phyloP scores from a whole-genome alignment of 1,140 invertebrate genomes.

The Uloborus diversus region DNA sequence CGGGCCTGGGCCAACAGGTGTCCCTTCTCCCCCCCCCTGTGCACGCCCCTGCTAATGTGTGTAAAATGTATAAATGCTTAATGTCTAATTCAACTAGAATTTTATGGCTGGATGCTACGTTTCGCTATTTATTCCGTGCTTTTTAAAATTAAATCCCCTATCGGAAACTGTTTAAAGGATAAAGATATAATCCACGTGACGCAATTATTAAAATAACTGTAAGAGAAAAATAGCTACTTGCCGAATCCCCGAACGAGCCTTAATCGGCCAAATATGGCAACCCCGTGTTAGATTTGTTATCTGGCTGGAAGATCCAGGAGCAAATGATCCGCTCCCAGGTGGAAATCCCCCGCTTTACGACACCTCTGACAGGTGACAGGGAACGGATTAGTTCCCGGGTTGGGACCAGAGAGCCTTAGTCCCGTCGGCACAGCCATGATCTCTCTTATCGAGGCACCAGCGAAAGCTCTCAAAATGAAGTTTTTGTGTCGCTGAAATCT shows the following conservation, averaged over 20 bases:
- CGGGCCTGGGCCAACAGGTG: too few relatives aligned
- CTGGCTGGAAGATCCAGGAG: conserved; percentile 14
- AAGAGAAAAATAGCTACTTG: neutral
- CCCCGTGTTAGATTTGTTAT: neutral
- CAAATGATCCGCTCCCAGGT: neutral
- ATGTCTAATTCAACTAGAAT: too few relatives aligned
- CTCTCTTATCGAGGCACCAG: conserved; percentile 26
- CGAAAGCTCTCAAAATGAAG: conserved; percentile 51
- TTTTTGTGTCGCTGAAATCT: conserved; percentile 27
- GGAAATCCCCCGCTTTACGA: conserved; percentile 50
- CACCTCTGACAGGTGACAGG: conserved; percentile 55
- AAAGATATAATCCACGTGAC: too few relatives aligned
- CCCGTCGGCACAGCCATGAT: neutral
- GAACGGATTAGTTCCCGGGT: conserved; percentile 26
- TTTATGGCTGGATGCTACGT: too few relatives aligned
- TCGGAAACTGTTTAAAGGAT: too few relatives aligned
- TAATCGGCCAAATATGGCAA: neutral
- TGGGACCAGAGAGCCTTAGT: neutral
- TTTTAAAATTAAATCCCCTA: too few relatives aligned
- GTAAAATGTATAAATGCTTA: too few relatives aligned
- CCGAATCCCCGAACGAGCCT: neutral
- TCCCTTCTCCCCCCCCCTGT: too few relatives aligned
- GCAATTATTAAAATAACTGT: too few relatives aligned
- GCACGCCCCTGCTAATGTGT: too few relatives aligned
- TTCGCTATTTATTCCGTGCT: too few relatives aligned